Percentiles rank a stretch among this genome's conserved stretches.
Conservation (phyloP, 2,888 invertebrate genomes). For the Drosophila prolongata region DNA sequence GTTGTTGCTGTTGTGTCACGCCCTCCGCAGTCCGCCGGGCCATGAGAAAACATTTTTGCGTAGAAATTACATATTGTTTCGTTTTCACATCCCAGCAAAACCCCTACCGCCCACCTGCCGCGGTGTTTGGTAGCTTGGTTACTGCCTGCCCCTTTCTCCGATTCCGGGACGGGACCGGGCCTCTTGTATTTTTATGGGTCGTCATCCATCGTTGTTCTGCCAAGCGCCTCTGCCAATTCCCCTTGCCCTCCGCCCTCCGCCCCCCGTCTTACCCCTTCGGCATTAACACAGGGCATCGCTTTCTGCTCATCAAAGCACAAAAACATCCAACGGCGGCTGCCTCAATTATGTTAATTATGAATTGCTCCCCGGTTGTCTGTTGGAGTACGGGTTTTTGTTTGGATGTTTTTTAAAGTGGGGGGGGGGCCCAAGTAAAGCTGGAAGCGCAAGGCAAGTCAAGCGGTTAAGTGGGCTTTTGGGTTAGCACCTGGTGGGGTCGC, state of each 20-base stretch:
- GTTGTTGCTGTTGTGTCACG: conserved; percentile 19
- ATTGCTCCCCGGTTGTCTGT: conserved; percentile 37
- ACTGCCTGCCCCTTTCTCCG: conserved; percentile 21
- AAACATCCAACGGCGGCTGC: conserved; percentile 50
- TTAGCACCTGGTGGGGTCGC: conserved; percentile 29
- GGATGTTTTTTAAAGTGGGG: background rate
- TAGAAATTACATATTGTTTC: conserved; percentile 51
- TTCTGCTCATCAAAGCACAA: conserved; percentile 53
- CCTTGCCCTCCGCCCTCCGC: background rate
- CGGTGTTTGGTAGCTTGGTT: conserved; percentile 22
- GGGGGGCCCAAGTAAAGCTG: conserved; percentile 2
- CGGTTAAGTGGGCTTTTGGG: conserved; percentile 46
- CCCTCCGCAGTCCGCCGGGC: conserved; percentile 21
- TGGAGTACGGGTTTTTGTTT: conserved; percentile 4
- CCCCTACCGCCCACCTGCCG: conserved; percentile 5
- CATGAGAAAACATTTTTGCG: conserved; percentile 54
- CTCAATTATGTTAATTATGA: conserved; percentile 54
- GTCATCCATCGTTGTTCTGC: conserved; percentile 35
- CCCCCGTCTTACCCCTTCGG: background rate
- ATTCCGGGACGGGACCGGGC: background rate
- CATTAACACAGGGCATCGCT: conserved; percentile 25
- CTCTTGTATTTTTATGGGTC: conserved; percentile 42
- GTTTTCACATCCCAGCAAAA: conserved; percentile 34
- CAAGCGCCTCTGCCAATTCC: conserved; percentile 1
- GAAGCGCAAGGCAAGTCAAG: conserved; percentile 30